Base-by-base conservation (phyloP, 1,140 invertebrate genomes). In the Magallana ariakensis region DNA sequence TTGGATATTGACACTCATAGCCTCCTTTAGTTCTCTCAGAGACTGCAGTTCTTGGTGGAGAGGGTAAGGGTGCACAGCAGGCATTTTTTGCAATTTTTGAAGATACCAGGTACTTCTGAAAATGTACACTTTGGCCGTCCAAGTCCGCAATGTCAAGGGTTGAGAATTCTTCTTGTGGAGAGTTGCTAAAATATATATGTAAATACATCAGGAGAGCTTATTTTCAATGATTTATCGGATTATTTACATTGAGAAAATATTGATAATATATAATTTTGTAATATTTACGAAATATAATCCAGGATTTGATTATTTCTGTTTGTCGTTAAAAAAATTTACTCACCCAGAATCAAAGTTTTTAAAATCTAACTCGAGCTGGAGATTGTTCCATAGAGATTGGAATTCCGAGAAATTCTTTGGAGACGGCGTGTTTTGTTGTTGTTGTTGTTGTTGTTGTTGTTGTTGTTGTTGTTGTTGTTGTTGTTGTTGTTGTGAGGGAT, bases 1-100 rank as follows among this genome's bases (percentile, higher is more conserved):
- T 70, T 70, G 62, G 62, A 70, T n/a, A 22, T 70, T 70, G 62
- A 70, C 62, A 70, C 62, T 26, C 19, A 70, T 70, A 22, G 62
- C 62, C 62, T 70, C 62, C 19, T 70, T 70, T 22, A 70, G 62
- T 26, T 70, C 62, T 70, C 22, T 70, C n/a, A 70, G 62, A 70
- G 62, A 70, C 62, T 70, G 16, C 19, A 70, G 62, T 11, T 70
- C 62, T 13, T 70, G 62, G 19, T 70, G 62, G 62, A 70, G 62
- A 70, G 62, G 62, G 26, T 70, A 70, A 19, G 62, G 62, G 19
- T 70, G 62, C 62, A 70, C 62, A 22, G 19, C 62, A 70, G 62
- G 62, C 11, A 26, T 70, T 70, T 22, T 70, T 22, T 70, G 62
- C 19, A 26, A 7, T 19, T 19, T 66, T 66, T 19, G n/a, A 9